These are phyloP conservation scores for Sphecodes monilicornis DNA, from an alignment of 2,888 invertebrate species.

Conservation along the genomic window DNA sequence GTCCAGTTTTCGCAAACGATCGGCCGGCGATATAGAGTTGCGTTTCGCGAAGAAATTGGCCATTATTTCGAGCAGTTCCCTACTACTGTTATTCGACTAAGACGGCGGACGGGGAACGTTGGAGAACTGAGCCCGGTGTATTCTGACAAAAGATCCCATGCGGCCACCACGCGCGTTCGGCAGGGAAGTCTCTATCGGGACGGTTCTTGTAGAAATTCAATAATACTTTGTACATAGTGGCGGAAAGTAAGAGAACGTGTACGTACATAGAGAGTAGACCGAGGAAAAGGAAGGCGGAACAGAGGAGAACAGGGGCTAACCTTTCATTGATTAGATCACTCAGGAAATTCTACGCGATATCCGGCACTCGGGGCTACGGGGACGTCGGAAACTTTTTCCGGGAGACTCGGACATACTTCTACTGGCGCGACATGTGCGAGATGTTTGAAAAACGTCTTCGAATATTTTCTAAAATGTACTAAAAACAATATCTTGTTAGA, in stretches of 20 bases:
- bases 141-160: constrained; percentile 59
- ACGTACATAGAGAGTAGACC: constrained; percentile 17
- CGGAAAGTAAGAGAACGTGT: constrained; percentile 36
- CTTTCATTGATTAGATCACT: constrained; percentile 70
- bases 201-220: constrained; percentile 65
- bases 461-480: too few relatives aligned
- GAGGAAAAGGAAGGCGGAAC: not conserved
- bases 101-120: not conserved
- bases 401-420: not conserved
- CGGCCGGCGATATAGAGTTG: not conserved
- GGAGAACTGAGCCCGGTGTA: constrained; percentile 13
- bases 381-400: constrained; percentile 34
- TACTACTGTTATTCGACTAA: constrained; percentile 44
- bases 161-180: constrained; percentile 30
- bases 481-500: too few relatives aligned
- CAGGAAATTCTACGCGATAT: constrained; percentile 65
- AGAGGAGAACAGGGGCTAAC: constrained; percentile 28
- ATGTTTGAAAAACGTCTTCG: not conserved
- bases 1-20: not conserved
- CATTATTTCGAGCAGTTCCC: constrained; percentile 37
- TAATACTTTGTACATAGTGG: constrained; percentile 64
- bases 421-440: not conserved
- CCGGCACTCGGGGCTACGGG: constrained; percentile 44
- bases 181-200: constrained; percentile 44
- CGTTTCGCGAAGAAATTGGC: constrained; percentile 1